A percentile compares a stretch with the other conserved stretches of the same genome.
phyloP scores from a whole-genome alignment of 2,797 vertebrate genomes.

The Saxicola maurus region DNA sequence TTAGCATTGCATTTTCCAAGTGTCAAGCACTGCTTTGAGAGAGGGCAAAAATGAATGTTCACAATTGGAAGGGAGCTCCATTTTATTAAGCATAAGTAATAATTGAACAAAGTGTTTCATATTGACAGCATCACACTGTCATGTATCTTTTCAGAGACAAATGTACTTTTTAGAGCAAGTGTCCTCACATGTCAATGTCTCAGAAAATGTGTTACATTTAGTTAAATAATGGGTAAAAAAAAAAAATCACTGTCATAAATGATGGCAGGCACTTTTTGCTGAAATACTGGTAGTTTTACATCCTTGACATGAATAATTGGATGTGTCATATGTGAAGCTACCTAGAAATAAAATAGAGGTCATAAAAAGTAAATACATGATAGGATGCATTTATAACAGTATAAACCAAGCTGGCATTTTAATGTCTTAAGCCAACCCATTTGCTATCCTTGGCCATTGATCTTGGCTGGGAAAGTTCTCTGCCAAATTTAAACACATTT shows the following conservation, averaged over 20 bases:
- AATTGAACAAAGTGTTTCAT: not conserved
- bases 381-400: constrained; percentile 68
- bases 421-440: constrained; percentile 59
- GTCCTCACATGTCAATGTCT: constrained; percentile 13
- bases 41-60: not conserved
- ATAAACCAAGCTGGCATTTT: constrained; percentile 72
- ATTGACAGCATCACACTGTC: not conserved
- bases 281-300: constrained; percentile 62
- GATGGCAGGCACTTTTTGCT: constrained; percentile 37
- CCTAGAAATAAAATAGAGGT: constrained; percentile 67
- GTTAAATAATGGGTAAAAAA: constrained; percentile 34
- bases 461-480: constrained; percentile 25
- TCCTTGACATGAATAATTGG: constrained; percentile 69
- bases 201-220: constrained; percentile 29
- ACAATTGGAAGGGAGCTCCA: not conserved
- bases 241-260: constrained; percentile 15
- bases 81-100: not conserved
- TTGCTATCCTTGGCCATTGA: constrained; percentile 37
- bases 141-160: not conserved
- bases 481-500: constrained; percentile 14
- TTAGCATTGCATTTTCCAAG: not conserved
- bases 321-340: constrained; percentile 67
- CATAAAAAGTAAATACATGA: constrained; percentile 72
- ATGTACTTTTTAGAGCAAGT: not conserved
- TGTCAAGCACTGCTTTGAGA: not conserved